Base-by-base conservation (phyloP, 2,888 invertebrate species). In the Pelosia muscerda region DNA sequence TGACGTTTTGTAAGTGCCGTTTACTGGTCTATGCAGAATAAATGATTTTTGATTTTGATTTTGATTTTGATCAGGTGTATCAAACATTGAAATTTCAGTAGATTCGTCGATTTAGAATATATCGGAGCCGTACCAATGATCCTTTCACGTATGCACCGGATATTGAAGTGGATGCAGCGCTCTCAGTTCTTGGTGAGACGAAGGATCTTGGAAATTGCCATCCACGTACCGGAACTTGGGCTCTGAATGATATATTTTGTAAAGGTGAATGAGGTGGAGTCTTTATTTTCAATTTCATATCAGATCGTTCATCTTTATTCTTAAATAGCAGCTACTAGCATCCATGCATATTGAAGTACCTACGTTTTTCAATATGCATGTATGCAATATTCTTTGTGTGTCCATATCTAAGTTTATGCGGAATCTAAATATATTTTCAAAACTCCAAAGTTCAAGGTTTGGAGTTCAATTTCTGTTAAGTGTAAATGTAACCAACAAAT, bases 191-290 rank as follows among this genome's bases (percentile, higher is more conserved):
- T 57, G 38, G 66, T 56, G 28, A 68, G 34, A 60, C 54, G 73
- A 76, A 76, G 49, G 61, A 73, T 63, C 62, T 63, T 62, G 56
- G 58, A 78, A 66, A 73, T 75, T 78, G 73, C 34, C 55, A 63
- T 60, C 26, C 28, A 63, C 66, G 38, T 23, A 57, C 66, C 62
- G 22, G 54, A 49, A 61, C 25, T 53, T 34, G 9, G 15, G 11
- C 55, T 54, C 55, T 23, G 31, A 58, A 13, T 53, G 63, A 63
- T 53, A 28, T n/a, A 62, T 55, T 63, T 54, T 25, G n/a, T n/a
- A 49, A 49, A 49, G 49, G 42, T n/a, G 49, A 49, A 42, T 42
- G 49, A 6, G 9, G n/a, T n/a, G n/a, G 8, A 49, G 2, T 49
- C n/a, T 49, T 49, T n/a, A 9, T 49, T n/a, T 49, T 49, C n/a